Conservation (phyloP, 2,888 invertebrate genomes). For the Synanthedon myopaeformis region DNA sequence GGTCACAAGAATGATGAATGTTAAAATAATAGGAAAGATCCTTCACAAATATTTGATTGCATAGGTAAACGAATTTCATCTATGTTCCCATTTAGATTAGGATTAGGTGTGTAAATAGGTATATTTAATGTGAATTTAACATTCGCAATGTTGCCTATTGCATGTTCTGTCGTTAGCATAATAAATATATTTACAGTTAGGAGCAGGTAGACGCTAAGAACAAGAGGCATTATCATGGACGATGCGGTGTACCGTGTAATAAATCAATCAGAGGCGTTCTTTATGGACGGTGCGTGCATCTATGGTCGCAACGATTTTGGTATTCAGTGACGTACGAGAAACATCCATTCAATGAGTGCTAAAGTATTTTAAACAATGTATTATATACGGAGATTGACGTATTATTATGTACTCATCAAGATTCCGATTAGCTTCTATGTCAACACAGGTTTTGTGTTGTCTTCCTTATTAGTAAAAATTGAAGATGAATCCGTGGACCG, state of each 20-base stretch:
- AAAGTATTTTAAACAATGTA: no score
- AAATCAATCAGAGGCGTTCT: conserved; percentile 49
- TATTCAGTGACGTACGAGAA: background rate
- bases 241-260: conserved; percentile 34
- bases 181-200: background rate
- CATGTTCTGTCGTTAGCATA: background rate
- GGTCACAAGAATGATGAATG: no score
- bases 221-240: conserved; percentile 47
- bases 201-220: conserved; percentile 20
- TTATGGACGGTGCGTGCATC: conserved; percentile 40
- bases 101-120: conserved; percentile 9
- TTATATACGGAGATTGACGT: no score
- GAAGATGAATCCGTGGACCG: no score
- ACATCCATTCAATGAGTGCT: background rate
- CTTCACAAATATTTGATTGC: no score
- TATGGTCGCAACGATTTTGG: background rate
- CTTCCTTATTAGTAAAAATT: no score
- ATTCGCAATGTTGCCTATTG: background rate
- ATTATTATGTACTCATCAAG: no score
- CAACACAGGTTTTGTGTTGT: no score
- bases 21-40: no score
- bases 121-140: conserved; percentile 13
- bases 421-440: no score
- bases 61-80: background rate
- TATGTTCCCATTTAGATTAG: no score